phyloP scores from a whole-genome alignment of 2,113 vertebrate species.

The Pyrgilauda ruficollis region DNA sequence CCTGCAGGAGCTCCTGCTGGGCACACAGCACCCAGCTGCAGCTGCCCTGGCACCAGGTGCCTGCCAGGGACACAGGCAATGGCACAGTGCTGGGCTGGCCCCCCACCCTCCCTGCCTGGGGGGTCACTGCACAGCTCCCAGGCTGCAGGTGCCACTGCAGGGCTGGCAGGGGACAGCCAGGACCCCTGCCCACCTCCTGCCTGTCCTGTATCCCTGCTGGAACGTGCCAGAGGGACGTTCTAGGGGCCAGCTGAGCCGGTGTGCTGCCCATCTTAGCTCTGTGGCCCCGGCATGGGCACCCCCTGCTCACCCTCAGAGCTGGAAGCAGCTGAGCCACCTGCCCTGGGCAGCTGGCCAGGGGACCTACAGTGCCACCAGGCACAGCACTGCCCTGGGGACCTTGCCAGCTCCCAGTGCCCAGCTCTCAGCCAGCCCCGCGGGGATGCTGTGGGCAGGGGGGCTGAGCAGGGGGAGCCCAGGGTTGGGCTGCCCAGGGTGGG shows the following conservation, averaged over 20 bases:
- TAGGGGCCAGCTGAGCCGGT: background rate
- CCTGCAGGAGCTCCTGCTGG: background rate
- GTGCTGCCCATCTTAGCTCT: rapidly evolving
- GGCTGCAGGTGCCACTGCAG: background rate
- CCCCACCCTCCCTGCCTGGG: rapidly evolving
- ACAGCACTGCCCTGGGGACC: background rate
- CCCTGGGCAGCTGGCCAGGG: background rate
- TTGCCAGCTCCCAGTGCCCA: background rate
- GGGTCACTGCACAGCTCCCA: background rate
- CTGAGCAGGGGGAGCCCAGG: background rate
- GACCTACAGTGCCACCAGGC: rapidly evolving
- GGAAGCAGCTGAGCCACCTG: background rate
- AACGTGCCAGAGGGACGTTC: rapidly evolving
- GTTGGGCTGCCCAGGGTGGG: no score
- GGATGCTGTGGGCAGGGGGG: background rate
- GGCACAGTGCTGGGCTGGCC: background rate
- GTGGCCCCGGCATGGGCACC: background rate
- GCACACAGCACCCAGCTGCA: background rate
- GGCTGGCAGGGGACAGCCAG: background rate
- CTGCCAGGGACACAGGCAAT: rapidly evolving
- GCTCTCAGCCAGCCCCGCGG: rapidly evolving
- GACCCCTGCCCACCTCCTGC: background rate
- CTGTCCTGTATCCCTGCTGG: rapidly evolving
- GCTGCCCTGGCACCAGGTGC: background rate
- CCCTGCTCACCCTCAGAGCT: rapidly evolving